Evolutionary conservation across 2,888 invertebrate genomes (phyloP), one percentile per base, ranked within the genome.

Genomic region (Calliopum simillimum): DNA sequence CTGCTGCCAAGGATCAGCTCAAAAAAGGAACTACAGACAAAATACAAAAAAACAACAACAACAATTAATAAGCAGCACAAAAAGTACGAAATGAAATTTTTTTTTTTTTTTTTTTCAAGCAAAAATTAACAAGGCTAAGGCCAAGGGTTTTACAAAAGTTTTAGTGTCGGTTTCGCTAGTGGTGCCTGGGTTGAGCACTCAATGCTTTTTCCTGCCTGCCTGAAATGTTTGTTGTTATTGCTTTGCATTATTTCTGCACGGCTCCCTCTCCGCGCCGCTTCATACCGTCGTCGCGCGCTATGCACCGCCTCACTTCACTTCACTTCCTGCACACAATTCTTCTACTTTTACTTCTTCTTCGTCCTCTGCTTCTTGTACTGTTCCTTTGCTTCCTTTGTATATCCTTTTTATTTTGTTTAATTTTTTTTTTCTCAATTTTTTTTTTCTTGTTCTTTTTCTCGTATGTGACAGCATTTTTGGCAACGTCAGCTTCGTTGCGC

Each of bases 311-410:
- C 65, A 33, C 46, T 49, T 41, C 16, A 58, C 65, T 41, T 21
- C 68, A 33, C 43, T 64, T 51, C 61, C 43, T 23, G 25, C 46
- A 25, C 46, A 53, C 44, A 53, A 21, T 21, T 33, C 67, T 25
- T 55, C 68, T 72, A 73, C 71, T 77, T 80, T 72, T 78, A 74
- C 76, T 78, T 79, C 80, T 79, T 79, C 80, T 79, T 76, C 72
- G 79, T 74, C 78, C 41, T 6, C 13, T 33, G 23, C 59, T 41
- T 47, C 12, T 44, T 59, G 33, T 59, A n/a, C 59, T 53, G 51
- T 53, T n/a, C 47, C 21, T 53, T 53, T n/a, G 49, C 41, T 46
- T 56, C 56, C 65, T 58, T 58, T 66, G 66, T 66, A 58, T 66
- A 66, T 66, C 67, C 67, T 67, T 67, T 41, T n/a, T 23, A 43